phyloP scores from a whole-genome alignment of 2,797 vertebrate genomes.

The Acanthurus lineatus region DNA sequence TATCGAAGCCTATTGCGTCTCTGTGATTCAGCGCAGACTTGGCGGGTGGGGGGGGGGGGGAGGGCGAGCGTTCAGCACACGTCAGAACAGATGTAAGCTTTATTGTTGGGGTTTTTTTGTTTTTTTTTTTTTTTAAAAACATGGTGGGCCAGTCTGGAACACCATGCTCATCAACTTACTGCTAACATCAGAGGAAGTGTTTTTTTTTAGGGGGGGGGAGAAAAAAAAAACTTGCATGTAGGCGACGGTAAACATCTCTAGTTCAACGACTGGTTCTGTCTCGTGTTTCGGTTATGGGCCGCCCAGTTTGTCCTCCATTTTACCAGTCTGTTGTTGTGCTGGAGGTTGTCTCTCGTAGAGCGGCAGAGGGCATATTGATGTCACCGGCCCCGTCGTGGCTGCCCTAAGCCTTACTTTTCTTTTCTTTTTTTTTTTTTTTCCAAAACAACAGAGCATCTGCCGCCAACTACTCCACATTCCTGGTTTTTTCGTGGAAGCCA shows the following conservation, averaged over 20 bases:
- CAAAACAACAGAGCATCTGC: conserved; percentile 81
- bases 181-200: conserved; percentile 63
- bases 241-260: conserved; percentile 48
- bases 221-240: conserved; percentile 47
- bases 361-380: conserved; percentile 81
- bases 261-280: conserved; percentile 45
- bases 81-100: conserved; percentile 71
- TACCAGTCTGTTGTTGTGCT: conserved; percentile 73
- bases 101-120: conserved; percentile 64
- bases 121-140: neutral
- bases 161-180: conserved; percentile 64
- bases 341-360: conserved; percentile 65
- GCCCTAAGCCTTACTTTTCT: conserved; percentile 57
- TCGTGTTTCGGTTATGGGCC: conserved; percentile 57
- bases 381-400: conserved; percentile 66
- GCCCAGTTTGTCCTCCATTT: conserved; percentile 78
- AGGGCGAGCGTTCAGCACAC: conserved; percentile 1
- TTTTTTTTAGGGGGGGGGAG: neutral
- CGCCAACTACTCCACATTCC: conserved; percentile 82
- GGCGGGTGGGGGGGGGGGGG: neutral
- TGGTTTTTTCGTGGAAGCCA: conserved; percentile 75
- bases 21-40: conserved; percentile 54
- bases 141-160: conserved; percentile 40
- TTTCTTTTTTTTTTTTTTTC: conserved; percentile 51
- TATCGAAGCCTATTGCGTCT: conserved; percentile 53